Base-by-base conservation (phyloP, 2,113 vertebrate species). In the Carassius gibelio region DNA sequence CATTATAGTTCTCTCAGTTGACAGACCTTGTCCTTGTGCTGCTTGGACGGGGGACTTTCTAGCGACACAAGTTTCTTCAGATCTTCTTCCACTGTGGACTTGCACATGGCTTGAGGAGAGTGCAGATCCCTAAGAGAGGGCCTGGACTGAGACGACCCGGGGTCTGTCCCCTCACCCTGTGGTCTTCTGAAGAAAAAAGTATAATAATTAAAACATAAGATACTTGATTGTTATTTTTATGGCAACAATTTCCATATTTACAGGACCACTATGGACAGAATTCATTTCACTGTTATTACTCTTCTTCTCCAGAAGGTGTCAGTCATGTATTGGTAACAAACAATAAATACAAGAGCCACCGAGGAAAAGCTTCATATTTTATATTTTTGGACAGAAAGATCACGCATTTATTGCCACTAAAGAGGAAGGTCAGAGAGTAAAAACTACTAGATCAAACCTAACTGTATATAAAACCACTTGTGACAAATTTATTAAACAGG, bases 1-100 rank as follows among this genome's bases (percentile, higher is more conserved):
- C 30, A 66, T 30, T 26, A 7, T 1, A 30, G 23, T 11, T n/a
- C 4, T 48, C 52, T 26, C 13, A 19, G 30, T 42, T 21, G 13
- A 19, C 3, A 9, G 93, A 98, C 97, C 96, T 99, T 98, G 82
- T 97, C 96, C 88, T 96, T 96, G 84, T 97, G 96, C 92, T 88
- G 94, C 93, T 83, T 90, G 94, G 15, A 95, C 76, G 96, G 95
- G 48, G 97, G 96, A 82, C 95, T 98, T 86, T 99, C 97, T 3
- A 96, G 93, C 83, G 95, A 91, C 2, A 94, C 94, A 87, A 98
- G 90, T 86, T 97, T 96, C 94, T 98, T 98, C 82, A 96, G 90
- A n/a, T 99, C 97, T 83, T 99, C 98, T 89, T 99, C 97, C 0
- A 98, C 94, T 0, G 96, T 97, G 81, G 97, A 96, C 88, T 98